Evolutionary conservation across 2,888 invertebrate species (phyloP).

Genomic region (Aphrophora alni): DNA sequence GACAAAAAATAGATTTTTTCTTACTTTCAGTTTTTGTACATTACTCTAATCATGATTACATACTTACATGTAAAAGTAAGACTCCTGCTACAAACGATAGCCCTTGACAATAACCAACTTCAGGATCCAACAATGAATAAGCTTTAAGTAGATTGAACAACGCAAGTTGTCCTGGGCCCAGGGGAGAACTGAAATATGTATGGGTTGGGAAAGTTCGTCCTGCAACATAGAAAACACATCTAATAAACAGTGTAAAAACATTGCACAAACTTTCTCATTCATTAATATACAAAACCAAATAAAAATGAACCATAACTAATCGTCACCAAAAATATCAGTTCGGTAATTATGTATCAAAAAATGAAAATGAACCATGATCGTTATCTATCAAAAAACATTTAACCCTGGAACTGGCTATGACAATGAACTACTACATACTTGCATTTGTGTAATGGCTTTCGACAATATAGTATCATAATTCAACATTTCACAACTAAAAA

Average conservation of each 20-base stretch:
- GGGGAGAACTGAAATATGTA: conserved; percentile 87
- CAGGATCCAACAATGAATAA: conserved; percentile 91
- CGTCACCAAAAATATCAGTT: too few relatives aligned
- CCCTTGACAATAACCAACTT: conserved; percentile 97
- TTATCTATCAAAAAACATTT: too few relatives aligned
- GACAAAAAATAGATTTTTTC: too few relatives aligned
- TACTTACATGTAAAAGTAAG: conserved; percentile 86
- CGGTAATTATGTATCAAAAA: too few relatives aligned
- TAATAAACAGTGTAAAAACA: too few relatives aligned
- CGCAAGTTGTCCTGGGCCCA: conserved; percentile 92
- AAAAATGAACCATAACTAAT: too few relatives aligned
- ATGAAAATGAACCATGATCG: too few relatives aligned
- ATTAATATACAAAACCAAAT: too few relatives aligned
- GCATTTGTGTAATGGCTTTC: not conserved
- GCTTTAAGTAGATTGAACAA: conserved; percentile 95
- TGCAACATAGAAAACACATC: conserved; percentile 54
- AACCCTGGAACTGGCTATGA: too few relatives aligned
- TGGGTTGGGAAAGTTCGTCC: conserved; percentile 94
- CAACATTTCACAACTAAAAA: not conserved
- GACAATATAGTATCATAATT: not conserved
- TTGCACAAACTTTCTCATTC: too few relatives aligned
- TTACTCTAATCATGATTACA: too few relatives aligned
- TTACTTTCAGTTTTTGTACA: too few relatives aligned
- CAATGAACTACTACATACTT: not conserved
- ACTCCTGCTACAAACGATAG: conserved; percentile 95